These are phyloP conservation scores for Pristionchus maxplancki DNA, from an alignment of 2,888 invertebrate genomes.

Conservation along the genomic window DNA sequence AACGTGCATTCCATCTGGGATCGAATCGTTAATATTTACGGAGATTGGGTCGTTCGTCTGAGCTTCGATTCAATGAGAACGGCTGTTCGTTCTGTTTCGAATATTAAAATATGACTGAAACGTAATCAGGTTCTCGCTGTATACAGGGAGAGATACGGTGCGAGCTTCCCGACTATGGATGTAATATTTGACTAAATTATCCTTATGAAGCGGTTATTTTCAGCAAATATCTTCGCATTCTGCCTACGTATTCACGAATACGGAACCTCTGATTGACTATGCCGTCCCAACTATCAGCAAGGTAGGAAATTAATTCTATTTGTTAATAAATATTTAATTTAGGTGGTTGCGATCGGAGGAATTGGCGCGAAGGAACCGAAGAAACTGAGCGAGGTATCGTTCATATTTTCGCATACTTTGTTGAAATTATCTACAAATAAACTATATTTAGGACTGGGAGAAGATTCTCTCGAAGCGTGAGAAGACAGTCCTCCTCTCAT, in stretches of 20 bases:
- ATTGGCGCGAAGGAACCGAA: constrained; percentile 36
- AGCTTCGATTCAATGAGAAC: neutral
- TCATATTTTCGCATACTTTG: neutral
- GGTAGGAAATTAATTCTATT: neutral
- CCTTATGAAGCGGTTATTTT: too few species aligned
- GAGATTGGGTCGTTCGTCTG: neutral
- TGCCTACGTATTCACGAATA: constrained; percentile 19
- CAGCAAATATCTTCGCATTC: constrained; percentile 12
- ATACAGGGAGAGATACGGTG: neutral
- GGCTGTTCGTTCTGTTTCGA: neutral
- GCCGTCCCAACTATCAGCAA: neutral
- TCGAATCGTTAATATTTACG: neutral
- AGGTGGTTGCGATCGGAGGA: constrained; percentile 25
- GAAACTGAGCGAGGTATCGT: neutral
- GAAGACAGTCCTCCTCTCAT: neutral
- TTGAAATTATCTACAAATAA: neutral
- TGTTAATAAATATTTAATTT: neutral
- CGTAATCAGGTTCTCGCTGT: neutral
- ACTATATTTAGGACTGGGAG: neutral
- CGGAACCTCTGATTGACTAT: constrained; percentile 25
- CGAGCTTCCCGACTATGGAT: neutral
- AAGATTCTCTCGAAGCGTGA: constrained; percentile 8
- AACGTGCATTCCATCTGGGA: constrained; percentile 29
- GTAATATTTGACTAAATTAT: neutral
- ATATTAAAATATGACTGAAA: neutral